Percentiles rank a stretch among this genome's conserved stretches.
Evolutionary conservation across 2,113 vertebrate species (phyloP).

Genomic region (Gracilinanus agilis): DNA sequence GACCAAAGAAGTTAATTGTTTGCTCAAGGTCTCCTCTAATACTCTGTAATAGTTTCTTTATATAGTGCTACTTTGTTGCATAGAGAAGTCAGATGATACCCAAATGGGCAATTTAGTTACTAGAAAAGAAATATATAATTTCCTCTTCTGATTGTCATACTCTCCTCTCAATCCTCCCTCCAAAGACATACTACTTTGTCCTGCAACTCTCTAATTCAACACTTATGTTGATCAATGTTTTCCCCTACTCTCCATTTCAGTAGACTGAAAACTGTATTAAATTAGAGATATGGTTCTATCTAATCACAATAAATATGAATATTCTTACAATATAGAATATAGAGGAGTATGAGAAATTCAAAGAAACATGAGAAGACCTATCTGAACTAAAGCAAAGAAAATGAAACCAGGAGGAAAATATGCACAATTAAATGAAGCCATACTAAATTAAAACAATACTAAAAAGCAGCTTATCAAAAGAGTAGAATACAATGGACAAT

Average conservation of each 20-base stretch:
- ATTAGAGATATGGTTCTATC: neutral
- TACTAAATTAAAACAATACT: neutral
- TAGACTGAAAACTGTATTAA: neutral
- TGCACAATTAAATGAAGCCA: neutral
- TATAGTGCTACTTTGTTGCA: no score
- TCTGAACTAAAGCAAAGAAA: neutral
- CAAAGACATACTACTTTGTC: no score
- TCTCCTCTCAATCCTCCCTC: no score
- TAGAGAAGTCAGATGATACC: neutral
- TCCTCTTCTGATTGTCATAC: no score
- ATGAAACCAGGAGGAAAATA: neutral
- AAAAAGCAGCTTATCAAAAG: neutral
- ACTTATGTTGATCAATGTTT: no score
- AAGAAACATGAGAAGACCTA: neutral
- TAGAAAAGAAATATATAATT: neutral
- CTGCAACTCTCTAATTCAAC: no score
- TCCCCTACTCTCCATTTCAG: neutral
- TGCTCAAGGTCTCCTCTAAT: neutral
- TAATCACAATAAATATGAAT: neutral
- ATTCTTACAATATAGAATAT: neutral
- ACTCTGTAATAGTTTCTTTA: neutral
- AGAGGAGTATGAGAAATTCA: neutral
- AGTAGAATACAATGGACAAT: neutral
- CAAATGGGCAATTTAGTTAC: neutral
- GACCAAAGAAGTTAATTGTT: neutral